Base-by-base conservation (phyloP, 2,888 invertebrate genomes). In the Steinernema scapterisci region DNA sequence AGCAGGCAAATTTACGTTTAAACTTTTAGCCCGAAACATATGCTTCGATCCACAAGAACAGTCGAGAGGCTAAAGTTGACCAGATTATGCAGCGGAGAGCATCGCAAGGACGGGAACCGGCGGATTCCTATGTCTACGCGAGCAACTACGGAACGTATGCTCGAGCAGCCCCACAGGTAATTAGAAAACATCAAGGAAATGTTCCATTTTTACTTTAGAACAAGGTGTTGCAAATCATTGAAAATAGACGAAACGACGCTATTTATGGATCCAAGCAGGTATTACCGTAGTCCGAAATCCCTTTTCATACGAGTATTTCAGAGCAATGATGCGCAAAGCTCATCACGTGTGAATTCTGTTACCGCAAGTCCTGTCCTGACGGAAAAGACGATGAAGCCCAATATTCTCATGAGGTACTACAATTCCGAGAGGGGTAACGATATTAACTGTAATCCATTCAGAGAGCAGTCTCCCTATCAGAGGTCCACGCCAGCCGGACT, bases 401-500 rank as follows among this genome's bases (percentile, higher is more conserved):
- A 63, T n/a, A 63, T 63, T 31, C 11, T 63, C 6, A 13, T 63
- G 31, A 63, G 63, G 63, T 63, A 25, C n/a, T n/a, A n/a, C n/a
- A n/a, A n/a, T n/a, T n/a, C n/a, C n/a, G n/a, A n/a, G n/a, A n/a
- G n/a, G n/a, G n/a, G n/a, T n/a, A n/a, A n/a, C n/a, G n/a, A n/a
- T n/a, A n/a, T n/a, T n/a, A n/a, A n/a, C n/a, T n/a, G n/a, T n/a
- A n/a, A n/a, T 19, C 52, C 23, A 7, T 56, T 16, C 63, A 21
- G 79, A 9, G 81, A 82, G 43, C 79, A 78, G 73, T 82, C 81
- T 23, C 79, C 79, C 21, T 82, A 82, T 70, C 82, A 82, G 27
- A 72, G 79, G 6, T 76, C 43, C 13, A 44, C 27, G 19, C 27
- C 19, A 19, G n/a, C 6, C 23, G 43, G 43, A 2, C 45, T 70